Evolutionary conservation across 2,888 invertebrate species (phyloP).

Genomic region (Andrena fulva): DNA sequence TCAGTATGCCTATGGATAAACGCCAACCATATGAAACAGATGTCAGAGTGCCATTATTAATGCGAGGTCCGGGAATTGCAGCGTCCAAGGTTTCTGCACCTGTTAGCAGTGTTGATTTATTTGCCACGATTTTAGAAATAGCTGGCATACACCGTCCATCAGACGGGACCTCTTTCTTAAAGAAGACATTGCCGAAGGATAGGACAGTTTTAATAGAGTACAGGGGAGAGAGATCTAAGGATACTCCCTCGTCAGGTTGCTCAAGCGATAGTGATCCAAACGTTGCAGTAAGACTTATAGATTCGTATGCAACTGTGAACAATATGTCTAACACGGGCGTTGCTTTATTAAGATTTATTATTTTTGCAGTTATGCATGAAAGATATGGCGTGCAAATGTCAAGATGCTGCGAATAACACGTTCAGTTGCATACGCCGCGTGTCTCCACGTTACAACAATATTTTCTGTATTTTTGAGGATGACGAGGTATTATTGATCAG

Average conservation of each 20-base stretch:
- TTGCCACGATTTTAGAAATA: slow-evolving; percentile 92
- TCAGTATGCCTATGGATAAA: slow-evolving; percentile 95
- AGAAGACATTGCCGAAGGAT: slow-evolving; percentile 78
- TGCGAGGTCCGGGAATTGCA: slow-evolving; percentile 90
- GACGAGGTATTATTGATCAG: slow-evolving; percentile 83
- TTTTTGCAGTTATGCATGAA: slow-evolving; percentile 88
- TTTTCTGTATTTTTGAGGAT: slow-evolving; percentile 89
- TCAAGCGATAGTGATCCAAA: slow-evolving; percentile 87
- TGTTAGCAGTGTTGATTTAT: slow-evolving; percentile 92
- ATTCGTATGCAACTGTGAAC: background rate
- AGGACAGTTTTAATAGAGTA: slow-evolving; percentile 92
- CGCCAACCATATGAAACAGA: slow-evolving; percentile 96
- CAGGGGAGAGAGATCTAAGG: slow-evolving; percentile 90
- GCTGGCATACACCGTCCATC: slow-evolving; percentile 87
- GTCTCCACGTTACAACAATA: slow-evolving; percentile 85
- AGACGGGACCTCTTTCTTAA: slow-evolving; percentile 78
- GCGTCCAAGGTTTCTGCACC: slow-evolving; percentile 86
- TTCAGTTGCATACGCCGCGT: slow-evolving; percentile 91
- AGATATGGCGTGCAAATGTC: slow-evolving; percentile 92
- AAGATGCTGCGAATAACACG: slow-evolving; percentile 94
- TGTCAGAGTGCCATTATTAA: slow-evolving; percentile 92
- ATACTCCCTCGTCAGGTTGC: slow-evolving; percentile 87
- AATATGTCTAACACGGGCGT: background rate
- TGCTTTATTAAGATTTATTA: slow-evolving; percentile 9
- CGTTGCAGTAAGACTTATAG: slow-evolving; percentile 86